Evolutionary conservation across 2,888 invertebrate species (phyloP), one percentile per base, ranked within the genome.

Genomic region (Pachliopta kotzebuea): DNA sequence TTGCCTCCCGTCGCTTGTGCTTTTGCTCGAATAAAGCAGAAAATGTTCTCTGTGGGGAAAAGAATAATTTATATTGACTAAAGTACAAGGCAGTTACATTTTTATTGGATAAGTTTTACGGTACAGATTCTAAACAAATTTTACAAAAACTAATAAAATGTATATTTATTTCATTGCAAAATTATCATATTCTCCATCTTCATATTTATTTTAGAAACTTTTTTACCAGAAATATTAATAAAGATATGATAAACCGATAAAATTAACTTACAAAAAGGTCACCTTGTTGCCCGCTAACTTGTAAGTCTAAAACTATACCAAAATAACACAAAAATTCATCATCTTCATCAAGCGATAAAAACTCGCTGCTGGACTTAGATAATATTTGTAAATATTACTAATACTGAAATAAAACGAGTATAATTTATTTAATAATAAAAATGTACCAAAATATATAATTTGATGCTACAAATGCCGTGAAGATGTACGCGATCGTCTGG

Each of bases 21-120:
- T 82, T 81, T 82, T 83, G 81, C 83, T 85, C 77, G 84, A 84
- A 84, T 86, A 88, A 88, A 85, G 84, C 86, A 82, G 85, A 83
- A 89, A 89, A 88, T 88, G 84, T 87, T 80, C 45, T 77, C 83
- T 79, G 79, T 76, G 74, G 71, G 80, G 75, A 79, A 76, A 80
- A 79, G 82, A 86, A 89, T 86, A 87, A 83, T 86, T 88, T 85
- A 84, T 83, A 75, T 79, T 76, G 76, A 80, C 56, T 65, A 56
- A 53, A 65, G 61, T 82, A 84, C 79, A 77, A 81, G 78, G 77
- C 76, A 77, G 74, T 73, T 72, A 69, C 72, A 67, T 69, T 71
- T 70, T 57, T 67, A 62, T 70, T 66, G 57, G 56, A 37, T 4
- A 61, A 61, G 57, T 65, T 65, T 61, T 61, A 61, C 57, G 31